Evolutionary conservation across 1,140 invertebrate species (phyloP), one percentile per base, ranked within the genome.

Genomic region (Scaptomyza montana): DNA sequence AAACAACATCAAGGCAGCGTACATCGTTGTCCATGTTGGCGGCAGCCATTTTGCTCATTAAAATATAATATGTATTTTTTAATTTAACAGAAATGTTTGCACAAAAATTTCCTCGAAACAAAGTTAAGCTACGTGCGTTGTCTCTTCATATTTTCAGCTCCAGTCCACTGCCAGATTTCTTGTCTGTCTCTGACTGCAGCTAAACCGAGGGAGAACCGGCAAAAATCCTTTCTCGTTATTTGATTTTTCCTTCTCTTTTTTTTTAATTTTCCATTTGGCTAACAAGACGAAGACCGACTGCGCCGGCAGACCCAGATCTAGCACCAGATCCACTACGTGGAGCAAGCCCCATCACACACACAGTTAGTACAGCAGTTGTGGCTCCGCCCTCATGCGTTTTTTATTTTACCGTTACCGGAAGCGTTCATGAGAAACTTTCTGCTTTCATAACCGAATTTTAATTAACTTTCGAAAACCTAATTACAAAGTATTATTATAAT

Each of bases 401-500:
- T 74, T 69, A 63, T 70, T 85, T 87, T 75, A 87, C 75, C 78
- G 71, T 73, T 75, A 81, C 86, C 90, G 90, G 90, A 91, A 91
- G 90, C 90, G 85, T 89, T 91, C 89, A 91, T 89, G 90, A 81
- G 80, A 90, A 91, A 91, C 90, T 91, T 91, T 91, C 90, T 90
- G 90, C 90, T 91, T 91, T 91, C 86, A 91, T 91, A 91, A 91
- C 90, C 90, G 90, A 91, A 91, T 91, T 91, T 91, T 91, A 91
- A 91, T 91, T 91, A 91, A 91, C 90, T 91, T 91, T 91, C 90
- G 90, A 91, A 91, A 91, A 91, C 90, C 90, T 91, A 91, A 91
- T 91, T 91, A 91, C 90, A 91, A 91, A 91, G 90, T 91, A 91
- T 91, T 91, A 91, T 91, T 90, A 91, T 91, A 91, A 91, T 90